Conservation (phyloP, 2,113 vertebrate genomes). For the Hiodon alosoides region DNA sequence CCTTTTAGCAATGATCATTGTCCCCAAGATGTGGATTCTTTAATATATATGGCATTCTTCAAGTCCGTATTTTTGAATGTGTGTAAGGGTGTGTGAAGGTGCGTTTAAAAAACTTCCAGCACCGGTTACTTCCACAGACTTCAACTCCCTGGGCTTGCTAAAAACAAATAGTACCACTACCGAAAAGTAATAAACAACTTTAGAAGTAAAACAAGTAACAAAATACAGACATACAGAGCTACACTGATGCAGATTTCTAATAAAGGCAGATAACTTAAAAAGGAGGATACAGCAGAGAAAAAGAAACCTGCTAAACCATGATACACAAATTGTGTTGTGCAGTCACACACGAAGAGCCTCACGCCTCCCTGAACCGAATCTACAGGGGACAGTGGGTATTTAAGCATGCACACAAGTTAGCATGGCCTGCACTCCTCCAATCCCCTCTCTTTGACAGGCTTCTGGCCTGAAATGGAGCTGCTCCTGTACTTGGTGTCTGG, state of each 20-base stretch:
- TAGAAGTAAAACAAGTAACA: too few relatives aligned
- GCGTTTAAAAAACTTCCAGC: neutral
- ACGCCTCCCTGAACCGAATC: neutral
- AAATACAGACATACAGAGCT: neutral
- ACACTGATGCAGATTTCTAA: neutral
- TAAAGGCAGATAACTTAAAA: neutral
- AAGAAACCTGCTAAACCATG: neutral
- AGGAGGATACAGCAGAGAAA: neutral
- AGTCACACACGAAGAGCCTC: neutral
- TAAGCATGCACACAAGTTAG: too few relatives aligned
- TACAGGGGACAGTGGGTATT: neutral
- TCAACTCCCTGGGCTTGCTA: too few relatives aligned
- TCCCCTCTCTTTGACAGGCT: too few relatives aligned
- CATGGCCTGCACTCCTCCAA: too few relatives aligned
- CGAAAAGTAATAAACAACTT: too few relatives aligned
- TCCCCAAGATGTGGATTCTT: neutral
- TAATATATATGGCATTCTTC: neutral
- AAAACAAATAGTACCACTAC: too few relatives aligned
- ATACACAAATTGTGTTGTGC: neutral
- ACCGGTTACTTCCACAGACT: too few relatives aligned
- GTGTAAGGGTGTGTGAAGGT: slow-evolving; percentile 15
- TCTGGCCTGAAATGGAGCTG: too few relatives aligned
- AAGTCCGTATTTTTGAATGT: neutral
- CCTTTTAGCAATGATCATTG: neutral
- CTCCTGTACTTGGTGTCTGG: too few relatives aligned